Base-by-base conservation (phyloP, 2,888 invertebrate genomes). In the Drosophila sordidula region DNA sequence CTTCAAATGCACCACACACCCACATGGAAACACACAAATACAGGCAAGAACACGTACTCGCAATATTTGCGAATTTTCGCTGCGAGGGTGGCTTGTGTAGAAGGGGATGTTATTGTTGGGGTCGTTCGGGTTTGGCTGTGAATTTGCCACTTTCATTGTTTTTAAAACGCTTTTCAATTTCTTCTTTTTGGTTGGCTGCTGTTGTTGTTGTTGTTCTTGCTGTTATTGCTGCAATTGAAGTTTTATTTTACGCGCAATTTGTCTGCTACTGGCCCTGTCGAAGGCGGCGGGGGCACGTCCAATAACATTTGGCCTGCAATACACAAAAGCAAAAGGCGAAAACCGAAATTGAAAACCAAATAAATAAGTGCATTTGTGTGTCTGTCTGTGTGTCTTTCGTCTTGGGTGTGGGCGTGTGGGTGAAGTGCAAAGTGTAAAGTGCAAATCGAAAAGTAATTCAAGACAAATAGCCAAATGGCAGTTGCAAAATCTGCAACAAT, bases 201-300 rank as follows among this genome's bases (percentile, higher is more conserved):
- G 14, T 16, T 42, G 6, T 29, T 51, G 52, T 29, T 47, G 1
- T 49, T 57, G 12, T 34, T 26, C 32, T 56, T 42, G 62, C 42
- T 83, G 79, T 68, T 76, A 74, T 76, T 79, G 64, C 67, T 75
- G 82, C 74, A 74, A 85, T 79, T 76, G 65, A 70, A 76, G 88
- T 85, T 85, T 84, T 79, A 77, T 85, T 84, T 87, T 78, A 83
- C 88, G 86, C 86, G 88, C 83, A 84, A 84, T 84, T 84, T 87
- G 86, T 84, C 80, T 74, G 76, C 68, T 50, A 57, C 25, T 36
- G 6, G 34, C 18, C 16, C 18, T 16, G 18, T 16, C 8, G 46
- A 1, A 1, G 18, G 8, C 1, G 5, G 11, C 4, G 6, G 41
- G 34, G 11, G 39, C 26, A 22, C 62, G 59, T 66, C 66, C 61